Conservation (phyloP, 2,113 vertebrate species). For the Lepus americanus region DNA sequence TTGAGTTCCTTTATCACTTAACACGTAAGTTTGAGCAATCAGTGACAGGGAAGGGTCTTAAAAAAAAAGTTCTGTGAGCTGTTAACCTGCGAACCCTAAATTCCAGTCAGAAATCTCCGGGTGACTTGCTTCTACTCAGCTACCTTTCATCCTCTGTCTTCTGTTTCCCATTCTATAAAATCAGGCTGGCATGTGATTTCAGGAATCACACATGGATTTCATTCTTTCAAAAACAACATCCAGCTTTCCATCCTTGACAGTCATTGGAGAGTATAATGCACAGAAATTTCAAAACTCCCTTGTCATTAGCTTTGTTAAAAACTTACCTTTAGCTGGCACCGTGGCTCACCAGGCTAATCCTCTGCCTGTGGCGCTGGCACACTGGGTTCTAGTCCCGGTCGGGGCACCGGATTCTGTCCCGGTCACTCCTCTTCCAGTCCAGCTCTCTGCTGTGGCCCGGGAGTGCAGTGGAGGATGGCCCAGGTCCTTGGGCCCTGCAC, state of each 20-base stretch:
- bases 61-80: constrained; percentile 34
- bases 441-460: too few relatives aligned
- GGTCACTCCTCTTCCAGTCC: too few relatives aligned
- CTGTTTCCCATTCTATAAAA: constrained; percentile 61
- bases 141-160: constrained; percentile 57
- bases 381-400: too few relatives aligned
- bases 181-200: neutral
- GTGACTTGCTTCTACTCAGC: constrained; percentile 31
- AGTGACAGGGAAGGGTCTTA: neutral
- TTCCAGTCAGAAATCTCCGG: constrained; percentile 40
- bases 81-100: constrained; percentile 33
- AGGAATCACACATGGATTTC: constrained; percentile 54
- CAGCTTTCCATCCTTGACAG: constrained; percentile 21
- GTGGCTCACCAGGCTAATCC: too few relatives aligned
- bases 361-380: too few relatives aligned
- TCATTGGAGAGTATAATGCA: neutral
- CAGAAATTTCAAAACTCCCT: constrained; percentile 5
- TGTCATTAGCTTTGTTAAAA: constrained; percentile 35
- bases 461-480: too few relatives aligned
- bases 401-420: too few relatives aligned
- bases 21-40: neutral
- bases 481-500: too few relatives aligned
- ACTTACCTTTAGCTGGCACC: neutral
- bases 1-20: neutral
- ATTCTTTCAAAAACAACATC: constrained; percentile 42